Percentiles rank a stretch among this genome's conserved stretches.
Evolutionary conservation across 2,113 vertebrate species (phyloP).

Genomic region (Plectropomus leopardus): DNA sequence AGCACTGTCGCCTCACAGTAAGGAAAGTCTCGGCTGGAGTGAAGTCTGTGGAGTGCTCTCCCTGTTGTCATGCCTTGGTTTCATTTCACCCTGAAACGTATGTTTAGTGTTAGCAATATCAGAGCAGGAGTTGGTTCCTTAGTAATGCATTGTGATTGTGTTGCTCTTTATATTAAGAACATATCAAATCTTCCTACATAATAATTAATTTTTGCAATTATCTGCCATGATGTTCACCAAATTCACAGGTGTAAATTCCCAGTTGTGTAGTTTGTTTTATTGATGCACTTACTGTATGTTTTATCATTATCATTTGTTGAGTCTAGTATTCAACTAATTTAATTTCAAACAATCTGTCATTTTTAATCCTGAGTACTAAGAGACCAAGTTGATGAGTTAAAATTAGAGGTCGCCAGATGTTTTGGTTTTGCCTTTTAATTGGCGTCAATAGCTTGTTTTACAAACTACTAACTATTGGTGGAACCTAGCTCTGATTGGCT

Average conservation of each 20-base stretch:
- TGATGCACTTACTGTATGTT: background rate
- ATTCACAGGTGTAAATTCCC: background rate
- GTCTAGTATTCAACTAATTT: background rate
- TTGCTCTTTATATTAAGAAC: background rate
- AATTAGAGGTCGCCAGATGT: too few relatives aligned
- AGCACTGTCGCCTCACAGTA: conserved; percentile 8
- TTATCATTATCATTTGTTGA: background rate
- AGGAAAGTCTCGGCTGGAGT: background rate
- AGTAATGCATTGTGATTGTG: background rate
- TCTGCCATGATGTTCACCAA: background rate
- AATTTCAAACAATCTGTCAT: too few relatives aligned
- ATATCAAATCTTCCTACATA: background rate
- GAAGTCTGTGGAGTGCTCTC: background rate
- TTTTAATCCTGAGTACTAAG: too few relatives aligned
- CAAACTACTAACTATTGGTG: too few relatives aligned
- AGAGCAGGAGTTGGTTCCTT: background rate
- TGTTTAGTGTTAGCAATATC: background rate
- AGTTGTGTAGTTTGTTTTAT: background rate
- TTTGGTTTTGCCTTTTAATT: too few relatives aligned
- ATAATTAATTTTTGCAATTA: background rate
- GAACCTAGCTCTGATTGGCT: too few relatives aligned
- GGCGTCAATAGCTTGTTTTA: too few relatives aligned
- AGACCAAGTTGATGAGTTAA: background rate
- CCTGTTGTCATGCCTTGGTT: background rate
- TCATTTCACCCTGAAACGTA: background rate